These are phyloP conservation scores for Aleiodes alternator DNA, from an alignment of 2,888 invertebrate species.

Conservation along the genomic window DNA sequence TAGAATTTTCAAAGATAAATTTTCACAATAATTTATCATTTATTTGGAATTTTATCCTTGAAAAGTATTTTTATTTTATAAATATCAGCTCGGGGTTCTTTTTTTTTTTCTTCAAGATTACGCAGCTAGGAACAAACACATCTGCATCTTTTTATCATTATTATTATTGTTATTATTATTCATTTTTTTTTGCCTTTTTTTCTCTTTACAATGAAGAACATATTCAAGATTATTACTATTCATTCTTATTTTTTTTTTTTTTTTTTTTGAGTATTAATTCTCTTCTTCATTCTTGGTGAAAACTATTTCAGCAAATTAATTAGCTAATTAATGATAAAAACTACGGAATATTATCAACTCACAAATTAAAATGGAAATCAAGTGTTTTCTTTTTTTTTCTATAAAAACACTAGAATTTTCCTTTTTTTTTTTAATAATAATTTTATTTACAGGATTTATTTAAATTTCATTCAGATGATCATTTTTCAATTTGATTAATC, in stretches of 20 bases:
- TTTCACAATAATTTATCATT: constrained; percentile 37
- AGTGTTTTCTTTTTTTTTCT: not conserved
- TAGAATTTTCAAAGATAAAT: constrained; percentile 39
- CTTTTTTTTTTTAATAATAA: not conserved
- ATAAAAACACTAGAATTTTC: not conserved
- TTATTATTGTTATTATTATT: too few species aligned
- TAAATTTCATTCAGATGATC: not conserved
- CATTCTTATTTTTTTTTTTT: constrained; percentile 44
- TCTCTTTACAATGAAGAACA: constrained; percentile 57
- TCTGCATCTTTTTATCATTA: constrained; percentile 47
- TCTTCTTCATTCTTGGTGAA: constrained; percentile 32
- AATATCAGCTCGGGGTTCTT: constrained; percentile 48
- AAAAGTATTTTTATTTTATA: constrained; percentile 32
- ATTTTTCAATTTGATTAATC: not conserved
- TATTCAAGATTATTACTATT: constrained; percentile 54
- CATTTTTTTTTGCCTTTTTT: constrained; percentile 20
- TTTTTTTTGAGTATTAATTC: constrained; percentile 31
- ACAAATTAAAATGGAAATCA: not conserved
- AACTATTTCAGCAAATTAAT: constrained; percentile 20
- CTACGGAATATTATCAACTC: not conserved
- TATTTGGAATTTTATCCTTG: not conserved
- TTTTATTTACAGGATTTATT: constrained; percentile 19
- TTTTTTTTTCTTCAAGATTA: constrained; percentile 50
- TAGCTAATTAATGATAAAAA: not conserved
- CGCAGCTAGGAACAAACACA: constrained; percentile 64